Percentiles rank a stretch among this genome's conserved stretches.
Evolutionary conservation across 2,888 invertebrate genomes (phyloP).

Genomic region (Phengaris alcon): DNA sequence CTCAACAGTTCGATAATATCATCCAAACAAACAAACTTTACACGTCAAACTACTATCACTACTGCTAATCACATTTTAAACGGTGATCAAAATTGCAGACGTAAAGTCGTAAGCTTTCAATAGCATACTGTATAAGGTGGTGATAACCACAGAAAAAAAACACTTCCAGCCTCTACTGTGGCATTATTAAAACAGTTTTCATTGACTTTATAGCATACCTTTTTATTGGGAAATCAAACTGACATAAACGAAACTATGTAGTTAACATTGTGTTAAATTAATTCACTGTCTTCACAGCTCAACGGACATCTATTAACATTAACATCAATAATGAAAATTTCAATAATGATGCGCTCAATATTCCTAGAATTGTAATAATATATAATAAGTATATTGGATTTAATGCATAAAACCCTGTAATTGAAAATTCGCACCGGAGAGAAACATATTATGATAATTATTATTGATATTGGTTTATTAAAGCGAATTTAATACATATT

Average conservation of each 20-base stretch:
- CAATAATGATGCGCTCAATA: not conserved
- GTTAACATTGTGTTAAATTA: not conserved
- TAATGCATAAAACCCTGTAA: not conserved
- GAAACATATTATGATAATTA: slow-evolving; percentile 20
- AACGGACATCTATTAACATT: not conserved
- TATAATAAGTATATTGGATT: slow-evolving; percentile 13
- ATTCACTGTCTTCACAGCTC: slow-evolving; percentile 14
- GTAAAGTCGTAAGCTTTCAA: too few relatives aligned
- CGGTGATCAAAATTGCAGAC: too few relatives aligned
- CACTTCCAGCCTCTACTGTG: too few relatives aligned
- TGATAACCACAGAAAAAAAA: too few relatives aligned
- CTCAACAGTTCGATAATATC: slow-evolving; percentile 9
- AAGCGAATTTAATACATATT: not conserved
- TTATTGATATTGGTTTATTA: slow-evolving; percentile 11
- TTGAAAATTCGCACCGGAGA: not conserved
- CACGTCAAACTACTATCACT: not conserved
- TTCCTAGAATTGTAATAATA: not conserved
- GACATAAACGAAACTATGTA: not conserved
- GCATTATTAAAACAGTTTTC: too few relatives aligned
- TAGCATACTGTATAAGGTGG: too few relatives aligned
- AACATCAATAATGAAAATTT: slow-evolving; percentile 11
- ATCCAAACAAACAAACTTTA: not conserved
- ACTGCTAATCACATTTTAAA: too few relatives aligned
- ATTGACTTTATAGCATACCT: too few relatives aligned
- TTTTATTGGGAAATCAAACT: not conserved